Conservation (phyloP, 2,797 vertebrate genomes). For the Tenualosa ilisha region DNA sequence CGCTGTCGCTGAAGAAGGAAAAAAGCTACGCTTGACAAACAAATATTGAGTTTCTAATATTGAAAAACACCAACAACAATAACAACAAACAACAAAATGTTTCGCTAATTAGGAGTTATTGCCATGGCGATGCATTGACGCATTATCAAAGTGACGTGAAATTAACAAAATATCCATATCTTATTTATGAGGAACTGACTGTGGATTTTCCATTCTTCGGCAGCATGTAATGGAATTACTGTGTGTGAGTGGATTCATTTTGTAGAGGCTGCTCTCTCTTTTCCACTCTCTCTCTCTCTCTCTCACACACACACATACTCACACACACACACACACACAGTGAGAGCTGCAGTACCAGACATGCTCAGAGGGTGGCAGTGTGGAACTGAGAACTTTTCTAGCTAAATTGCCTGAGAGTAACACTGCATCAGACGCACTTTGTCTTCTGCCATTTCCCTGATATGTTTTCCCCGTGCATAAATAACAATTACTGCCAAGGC, state of each 20-base stretch:
- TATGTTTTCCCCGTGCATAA: conserved; percentile 40
- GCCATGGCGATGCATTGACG: background rate
- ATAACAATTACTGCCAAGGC: conserved; percentile 53
- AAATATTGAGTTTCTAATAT: background rate
- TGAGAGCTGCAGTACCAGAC: conserved; percentile 23
- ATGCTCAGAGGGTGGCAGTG: conserved; percentile 41
- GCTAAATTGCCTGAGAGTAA: background rate
- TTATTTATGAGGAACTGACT: background rate
- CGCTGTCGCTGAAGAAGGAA: background rate
- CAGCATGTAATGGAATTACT: background rate
- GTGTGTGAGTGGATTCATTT: background rate
- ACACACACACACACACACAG: background rate
- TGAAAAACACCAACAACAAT: background rate
- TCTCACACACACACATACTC: too few species aligned
- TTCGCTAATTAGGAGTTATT: conserved; percentile 11
- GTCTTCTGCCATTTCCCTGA: conserved; percentile 25
- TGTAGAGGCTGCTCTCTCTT: background rate
- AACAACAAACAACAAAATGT: background rate
- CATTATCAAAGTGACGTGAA: conserved; percentile 8
- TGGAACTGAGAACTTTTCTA: background rate
- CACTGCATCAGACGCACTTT: conserved; percentile 26
- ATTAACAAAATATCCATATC: background rate
- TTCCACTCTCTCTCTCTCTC: background rate
- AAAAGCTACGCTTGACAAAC: background rate
- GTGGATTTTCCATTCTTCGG: background rate